Base-by-base conservation (phyloP, 2,888 invertebrate species). In the Dicycla oo region DNA sequence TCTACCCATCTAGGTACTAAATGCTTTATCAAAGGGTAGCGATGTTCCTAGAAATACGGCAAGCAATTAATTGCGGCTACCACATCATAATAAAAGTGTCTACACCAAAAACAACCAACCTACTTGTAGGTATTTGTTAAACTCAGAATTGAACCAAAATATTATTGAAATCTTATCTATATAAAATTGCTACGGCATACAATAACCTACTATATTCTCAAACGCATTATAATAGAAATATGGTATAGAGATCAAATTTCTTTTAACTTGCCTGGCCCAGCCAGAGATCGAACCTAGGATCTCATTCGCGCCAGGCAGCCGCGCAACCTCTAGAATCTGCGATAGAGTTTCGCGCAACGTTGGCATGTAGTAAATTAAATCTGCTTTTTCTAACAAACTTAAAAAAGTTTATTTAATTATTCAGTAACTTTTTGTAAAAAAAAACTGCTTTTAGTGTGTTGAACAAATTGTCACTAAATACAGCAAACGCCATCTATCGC, bases 401-500 rank as follows among this genome's bases (percentile, higher is more conserved):
- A 43, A 13, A 13, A 2, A 43, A 15, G 4, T 3, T 43, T 43
- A 15, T 43, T 5, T 43, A 15, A 43, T 20, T 6, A 23, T 0
- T 18, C 0, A 20, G 10, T 15, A 54, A 23, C 18, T 47, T 8
- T 4, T 40, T n/a, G 4, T 7, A 40, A 15, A 11, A 3, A 6
- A 10, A 34, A 40, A 10, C 4, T 5, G 1, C 13, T 18, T n/a
- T 15, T 10, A 4, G 2, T 43, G 20, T 4, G 30, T 66, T 58
- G 15, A 23, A 11, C 5, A 18, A 34, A 23, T 10, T 20, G 2
- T 15, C 1, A 10, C 3, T 34, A 15, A 43, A 7, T 30, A 71
- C 58, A 8, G 7, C 26, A 40, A 54, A 0, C 53, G 68, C 63
- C 73, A 80, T 78, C 83, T 85, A 47, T 57, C 38, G 43, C 10